Evolutionary conservation across 2,888 invertebrate species (phyloP).

Genomic region (Phytoseiulus persimilis): DNA sequence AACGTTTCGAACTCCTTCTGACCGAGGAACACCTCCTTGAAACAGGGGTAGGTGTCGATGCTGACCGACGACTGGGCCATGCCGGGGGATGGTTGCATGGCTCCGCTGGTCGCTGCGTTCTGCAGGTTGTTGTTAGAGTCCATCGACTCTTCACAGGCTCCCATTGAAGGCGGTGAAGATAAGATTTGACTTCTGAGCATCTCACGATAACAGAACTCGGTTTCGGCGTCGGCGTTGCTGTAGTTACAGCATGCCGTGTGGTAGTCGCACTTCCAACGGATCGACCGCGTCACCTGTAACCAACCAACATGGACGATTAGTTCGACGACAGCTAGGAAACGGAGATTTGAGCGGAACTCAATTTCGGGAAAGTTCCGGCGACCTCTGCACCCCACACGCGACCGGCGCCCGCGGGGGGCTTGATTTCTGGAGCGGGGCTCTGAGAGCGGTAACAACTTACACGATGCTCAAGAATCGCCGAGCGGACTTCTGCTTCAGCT

Average conservation of each 20-base stretch:
- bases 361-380: too few species aligned
- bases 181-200: constrained; percentile 35
- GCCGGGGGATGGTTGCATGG: constrained; percentile 25
- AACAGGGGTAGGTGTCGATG: constrained; percentile 19
- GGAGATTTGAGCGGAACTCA: not conserved
- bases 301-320: not conserved
- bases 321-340: not conserved
- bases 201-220: constrained; percentile 18
- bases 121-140: constrained; percentile 37
- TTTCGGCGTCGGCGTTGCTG: not conserved
- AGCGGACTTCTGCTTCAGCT: not conserved
- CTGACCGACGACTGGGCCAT: constrained; percentile 7
- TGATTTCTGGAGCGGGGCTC: too few species aligned
- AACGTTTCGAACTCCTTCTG: constrained; percentile 24
- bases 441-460: too few species aligned
- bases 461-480: too few species aligned
- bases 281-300: not conserved
- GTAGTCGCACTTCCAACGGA: not conserved
- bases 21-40: constrained; percentile 34
- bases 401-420: too few species aligned
- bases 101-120: constrained; percentile 27
- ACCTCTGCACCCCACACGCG: too few species aligned
- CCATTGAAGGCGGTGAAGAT: constrained; percentile 38
- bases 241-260: not conserved
- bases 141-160: constrained; percentile 38